Evolutionary conservation across 2,888 invertebrate genomes (phyloP), one percentile per base, ranked within the genome.

Genomic region (Scotopteryx bipunctaria): DNA sequence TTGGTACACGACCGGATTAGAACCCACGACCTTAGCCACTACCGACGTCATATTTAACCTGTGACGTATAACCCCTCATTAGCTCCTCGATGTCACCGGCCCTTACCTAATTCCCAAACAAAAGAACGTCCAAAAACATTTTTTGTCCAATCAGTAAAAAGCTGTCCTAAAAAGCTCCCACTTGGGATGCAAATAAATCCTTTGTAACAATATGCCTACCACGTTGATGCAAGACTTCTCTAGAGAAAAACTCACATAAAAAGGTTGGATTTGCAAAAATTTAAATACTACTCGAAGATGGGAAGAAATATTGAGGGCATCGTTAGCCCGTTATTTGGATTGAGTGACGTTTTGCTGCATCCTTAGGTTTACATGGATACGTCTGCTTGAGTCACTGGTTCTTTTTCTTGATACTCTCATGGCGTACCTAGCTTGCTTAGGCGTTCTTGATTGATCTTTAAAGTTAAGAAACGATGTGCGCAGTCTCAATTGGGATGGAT

Each of bases 101-200:
- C 72, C 56, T 40, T 49, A 38, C 68, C 69, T 71, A 72, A 82
- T 72, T 74, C 63, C 54, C 61, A 69, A 71, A 73, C 71, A 71
- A 74, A 78, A 80, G 73, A 73, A 80, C 65, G 66, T 63, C 65
- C 64, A 73, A 81, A 84, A 82, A 79, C 81, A 73, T 36, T 75
- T 83, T 83, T 87, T 84, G 78, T 71, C 65, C 76, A 80, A 81
- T 83, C 78, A 74, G 71, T 73, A 85, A 86, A 86, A 85, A 83
- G 69, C 50, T 48, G 23, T 51, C 62, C 63, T 63, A 69, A 79
- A 87, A 88, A 85, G 84, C 74, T 67, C 58, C 60, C 67, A 73
- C 71, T 76, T 77, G 69, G 70, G 73, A 86, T 86, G 85, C 78
- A 85, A 86, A 87, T 86, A 83, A 81, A 81, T 81, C 80, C 73